Evolutionary conservation across 2,888 invertebrate genomes (phyloP), one percentile per base, ranked within the genome.

Genomic region (Eilema caniola): DNA sequence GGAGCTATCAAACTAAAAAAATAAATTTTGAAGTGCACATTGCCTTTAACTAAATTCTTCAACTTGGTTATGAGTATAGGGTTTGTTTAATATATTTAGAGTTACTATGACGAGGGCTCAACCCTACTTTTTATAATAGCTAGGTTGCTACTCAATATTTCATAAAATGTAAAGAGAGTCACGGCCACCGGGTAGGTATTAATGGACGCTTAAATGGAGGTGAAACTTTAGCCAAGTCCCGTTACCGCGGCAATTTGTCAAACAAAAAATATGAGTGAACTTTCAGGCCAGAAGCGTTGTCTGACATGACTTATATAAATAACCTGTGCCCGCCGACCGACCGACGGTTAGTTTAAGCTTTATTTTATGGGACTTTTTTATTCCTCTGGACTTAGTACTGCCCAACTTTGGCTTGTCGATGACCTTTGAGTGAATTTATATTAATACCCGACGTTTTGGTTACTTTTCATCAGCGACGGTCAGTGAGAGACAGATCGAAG

Each of bases 191-290:
- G 86, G 86, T 85, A 88, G 88, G 89, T 91, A 91, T 92, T 92
- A 90, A 90, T 90, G 90, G 90, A 84, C 85, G 88, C 89, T 90
- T 90, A 90, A 94, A 93, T 92, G 91, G 92, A 92, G 92, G 93
- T 93, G 89, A 92, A 94, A 94, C 92, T 93, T 92, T 89, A 86
- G 88, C 90, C 86, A 93, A 93, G 92, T 92, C 90, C 90, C 92
- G 90, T 94, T 93, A 92, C 92, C 89, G 88, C 86, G 87, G 89
- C 92, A 91, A 93, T 94, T 94, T 94, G 93, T 94, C 93, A 94
- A 93, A 93, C 90, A 92, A 93, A 94, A 94, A 94, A 92, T 94
- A 93, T 93, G 90, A 89, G 87, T 89, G 86, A 93, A 93, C 90
- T 93, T 94, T 90, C 86, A 88, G 90, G 86, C 89, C 88, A 87